A percentile compares a stretch with the other conserved stretches of the same genome.
These are phyloP conservation scores for Caranx melampygus DNA, from an alignment of 2,113 vertebrate genomes.

Conservation along the genomic window DNA sequence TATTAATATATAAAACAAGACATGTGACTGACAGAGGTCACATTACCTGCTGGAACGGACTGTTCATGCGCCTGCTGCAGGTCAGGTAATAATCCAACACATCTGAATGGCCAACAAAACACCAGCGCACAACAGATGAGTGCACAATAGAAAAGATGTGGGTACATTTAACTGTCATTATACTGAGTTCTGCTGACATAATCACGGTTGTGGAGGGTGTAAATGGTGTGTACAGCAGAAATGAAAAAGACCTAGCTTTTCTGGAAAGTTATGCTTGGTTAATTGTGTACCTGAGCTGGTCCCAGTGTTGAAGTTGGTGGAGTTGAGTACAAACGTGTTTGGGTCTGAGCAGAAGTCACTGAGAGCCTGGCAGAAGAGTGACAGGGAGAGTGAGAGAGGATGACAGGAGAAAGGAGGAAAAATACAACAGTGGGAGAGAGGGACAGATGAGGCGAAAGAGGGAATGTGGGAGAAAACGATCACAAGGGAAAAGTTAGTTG, in stretches of 20 bases:
- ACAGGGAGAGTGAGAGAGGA: slow-evolving; percentile 18
- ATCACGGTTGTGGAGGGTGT: slow-evolving; percentile 19
- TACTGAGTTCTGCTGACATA: slow-evolving; percentile 41
- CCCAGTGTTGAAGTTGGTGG: slow-evolving; percentile 88
- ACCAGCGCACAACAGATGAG: slow-evolving; percentile 63
- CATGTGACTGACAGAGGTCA: slow-evolving; percentile 22
- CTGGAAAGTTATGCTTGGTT: not conserved
- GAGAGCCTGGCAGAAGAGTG: slow-evolving; percentile 84
- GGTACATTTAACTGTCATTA: slow-evolving; percentile 39
- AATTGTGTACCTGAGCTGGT: slow-evolving; percentile 86
- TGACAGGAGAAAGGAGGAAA: slow-evolving; percentile 20
- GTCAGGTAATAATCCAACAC: slow-evolving; percentile 93
- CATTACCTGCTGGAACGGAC: slow-evolving; percentile 92
- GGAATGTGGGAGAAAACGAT: slow-evolving; percentile 36
- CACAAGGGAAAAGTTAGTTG: slow-evolving; percentile 51
- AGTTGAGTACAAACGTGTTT: slow-evolving; percentile 89
- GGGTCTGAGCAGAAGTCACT: slow-evolving; percentile 93
- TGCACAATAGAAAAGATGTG: slow-evolving; percentile 29
- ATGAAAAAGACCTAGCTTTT: slow-evolving; percentile 25
- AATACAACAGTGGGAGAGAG: not conserved
- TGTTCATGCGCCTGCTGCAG: slow-evolving; percentile 88
- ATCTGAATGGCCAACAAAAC: slow-evolving; percentile 80
- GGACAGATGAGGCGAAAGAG: slow-evolving; percentile 23
- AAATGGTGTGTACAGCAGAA: slow-evolving; percentile 20
- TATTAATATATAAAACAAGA: not conserved